Percentiles rank a stretch among this genome's conserved stretches.
Conservation (phyloP, 2,888 invertebrate species). For the Omphaloscelis lunosa region DNA sequence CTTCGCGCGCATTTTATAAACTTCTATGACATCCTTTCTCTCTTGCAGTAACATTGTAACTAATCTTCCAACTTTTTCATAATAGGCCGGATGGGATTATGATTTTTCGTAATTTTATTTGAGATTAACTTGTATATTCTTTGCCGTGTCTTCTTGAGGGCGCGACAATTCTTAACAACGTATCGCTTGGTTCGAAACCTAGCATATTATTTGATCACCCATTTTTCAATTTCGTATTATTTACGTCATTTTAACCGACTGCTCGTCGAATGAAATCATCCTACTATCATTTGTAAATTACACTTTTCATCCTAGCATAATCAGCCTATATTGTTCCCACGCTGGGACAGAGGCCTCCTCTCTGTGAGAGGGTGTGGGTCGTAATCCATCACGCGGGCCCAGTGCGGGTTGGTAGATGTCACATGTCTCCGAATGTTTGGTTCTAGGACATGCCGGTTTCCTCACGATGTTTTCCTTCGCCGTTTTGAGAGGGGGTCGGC, state of each 20-base stretch:
- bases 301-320: not conserved
- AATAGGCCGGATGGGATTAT: not conserved
- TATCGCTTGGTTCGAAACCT: not conserved
- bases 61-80: constrained; percentile 28
- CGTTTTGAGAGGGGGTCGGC: too few relatives aligned
- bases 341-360: too few relatives aligned
- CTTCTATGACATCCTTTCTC: constrained; percentile 41
- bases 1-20: constrained; percentile 49
- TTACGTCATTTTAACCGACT: not conserved
- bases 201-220: not conserved
- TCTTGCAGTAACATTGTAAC: constrained; percentile 51
- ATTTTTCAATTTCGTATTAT: not conserved
- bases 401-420: too few relatives aligned
- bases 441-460: too few relatives aligned
- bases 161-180: not conserved
- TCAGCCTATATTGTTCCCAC: too few relatives aligned
- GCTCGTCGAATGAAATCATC: not conserved
- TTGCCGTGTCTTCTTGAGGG: not conserved
- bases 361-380: too few relatives aligned
- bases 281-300: not conserved
- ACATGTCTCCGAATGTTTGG: too few relatives aligned
- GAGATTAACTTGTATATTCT: not conserved
- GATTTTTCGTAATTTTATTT: constrained; percentile 10
- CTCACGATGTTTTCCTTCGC: too few relatives aligned
- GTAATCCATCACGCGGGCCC: too few relatives aligned